Evolutionary conservation across 2,797 vertebrate genomes (phyloP), one percentile per base, ranked within the genome.

Genomic region (Leontocebus nigricollis): DNA sequence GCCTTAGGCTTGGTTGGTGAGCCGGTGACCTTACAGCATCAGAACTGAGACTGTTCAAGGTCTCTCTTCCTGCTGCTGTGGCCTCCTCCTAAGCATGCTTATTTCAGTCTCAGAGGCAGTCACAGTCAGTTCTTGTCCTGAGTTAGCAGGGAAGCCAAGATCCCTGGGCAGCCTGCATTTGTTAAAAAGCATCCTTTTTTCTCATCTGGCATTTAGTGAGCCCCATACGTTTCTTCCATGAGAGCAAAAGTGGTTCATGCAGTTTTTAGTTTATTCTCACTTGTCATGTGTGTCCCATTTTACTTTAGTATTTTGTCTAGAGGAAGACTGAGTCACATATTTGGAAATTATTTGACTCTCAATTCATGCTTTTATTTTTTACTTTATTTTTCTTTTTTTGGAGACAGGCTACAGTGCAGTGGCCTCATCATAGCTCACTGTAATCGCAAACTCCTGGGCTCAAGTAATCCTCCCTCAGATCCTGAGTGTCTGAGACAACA

Each of bases 1-100:
- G 96, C 85, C 95, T 96, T 79, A 76, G 95, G 95, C 96, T 95
- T 96, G 91, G 52, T 93, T 0, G 0, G 59, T 33, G 41, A 95
- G 85, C 84, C 75, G 39, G 61, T 88, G 97, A 97, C 96, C 92
- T 94, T 91, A 90, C 30, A 48, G 70, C 67, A 41, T 92, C 55
- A n/a, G 87, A 87, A n/a, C 50, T 17, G 70, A 94, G 75, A 22
- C 81, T 15, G 55, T 59, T 96, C 88, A 95, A 93, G 90, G 95
- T 97, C 90, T 61, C 85, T 50, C n/a, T 12, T 11, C 86, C 85
- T 90, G 88, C 92, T 76, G 39, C 70, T n/a, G 50, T 79, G 81
- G 72, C 88, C 83, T 44, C 77, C 81, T 75, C 88, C 77, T 46
- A 0, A 48, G 72, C 73, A 36, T 61, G 17, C 70, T 87, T 44